These are phyloP conservation scores for Drosophila subpulchrella DNA, from an alignment of 1,140 invertebrate species.

Conservation along the genomic window DNA sequence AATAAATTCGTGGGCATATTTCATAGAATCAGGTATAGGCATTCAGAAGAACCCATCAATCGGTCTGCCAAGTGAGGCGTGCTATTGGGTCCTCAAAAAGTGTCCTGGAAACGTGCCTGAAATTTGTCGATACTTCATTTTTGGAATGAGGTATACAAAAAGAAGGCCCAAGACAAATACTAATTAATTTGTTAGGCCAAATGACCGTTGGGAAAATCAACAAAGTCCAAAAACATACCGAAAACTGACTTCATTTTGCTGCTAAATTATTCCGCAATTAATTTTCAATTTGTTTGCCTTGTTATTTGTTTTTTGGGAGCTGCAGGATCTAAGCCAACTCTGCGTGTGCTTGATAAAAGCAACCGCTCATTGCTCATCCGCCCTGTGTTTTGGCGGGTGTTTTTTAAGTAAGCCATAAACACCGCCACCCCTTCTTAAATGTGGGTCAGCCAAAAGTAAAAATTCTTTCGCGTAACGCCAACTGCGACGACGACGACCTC, in stretches of 20 bases:
- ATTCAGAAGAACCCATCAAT: conserved; percentile 51
- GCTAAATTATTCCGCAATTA: conserved; percentile 63
- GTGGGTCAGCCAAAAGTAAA: conserved; percentile 50
- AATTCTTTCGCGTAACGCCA: conserved; percentile 30
- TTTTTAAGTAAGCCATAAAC: conserved; percentile 42
- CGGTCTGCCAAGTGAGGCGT: conserved; percentile 44
- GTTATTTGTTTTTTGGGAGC: conserved; percentile 33
- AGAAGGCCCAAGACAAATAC: conserved; percentile 31
- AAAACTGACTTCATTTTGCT: conserved; percentile 8
- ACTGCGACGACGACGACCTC: conserved; percentile 54
- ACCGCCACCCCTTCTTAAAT: conserved; percentile 28
- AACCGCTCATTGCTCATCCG: conserved; percentile 49
- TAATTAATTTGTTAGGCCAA: conserved; percentile 47
- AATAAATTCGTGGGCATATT: conserved; percentile 24
- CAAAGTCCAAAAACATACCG: conserved; percentile 25
- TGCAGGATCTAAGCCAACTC: conserved; percentile 6
- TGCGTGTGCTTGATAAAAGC: conserved; percentile 48
- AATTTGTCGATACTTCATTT: not conserved
- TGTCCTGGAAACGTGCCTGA: conserved; percentile 36
- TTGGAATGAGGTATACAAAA: not conserved
- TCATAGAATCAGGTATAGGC: conserved; percentile 46
- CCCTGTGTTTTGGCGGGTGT: conserved; percentile 11
- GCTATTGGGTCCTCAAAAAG: conserved; percentile 21
- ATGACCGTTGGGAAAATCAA: conserved; percentile 24
- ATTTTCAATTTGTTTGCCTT: conserved; percentile 69